Evolutionary conservation across 2,113 vertebrate genomes (phyloP), one percentile per base, ranked within the genome.

Genomic region (Albula goreensis): DNA sequence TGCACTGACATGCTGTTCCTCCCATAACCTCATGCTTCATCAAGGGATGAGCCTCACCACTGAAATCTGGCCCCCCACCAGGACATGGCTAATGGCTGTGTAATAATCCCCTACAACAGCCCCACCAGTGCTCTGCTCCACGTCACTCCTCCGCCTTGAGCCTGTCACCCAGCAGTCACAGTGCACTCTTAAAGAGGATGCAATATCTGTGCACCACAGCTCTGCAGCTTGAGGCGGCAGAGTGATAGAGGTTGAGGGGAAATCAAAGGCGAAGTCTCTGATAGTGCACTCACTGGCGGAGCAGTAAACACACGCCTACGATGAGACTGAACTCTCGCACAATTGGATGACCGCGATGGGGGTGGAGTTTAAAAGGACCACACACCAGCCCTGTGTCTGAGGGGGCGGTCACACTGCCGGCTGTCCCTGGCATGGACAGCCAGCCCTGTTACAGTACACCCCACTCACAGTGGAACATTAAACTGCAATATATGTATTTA

Each of bases 11-110:
- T 78, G 10, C 63, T 50, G 70, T 85, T 78, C 82, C 50, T 83
- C 85, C 87, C 79, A 66, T 87, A 79, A 88, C 82, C 81, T 86
- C 60, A 86, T 86, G 77, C 79, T 70, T 87, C 84, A 84, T 80
- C 41, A 84, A 79, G 70, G 79, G 48, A 82, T 84, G 49, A 78
- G 66, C 31, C 60, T 48, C 50, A 25, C 25, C 9, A 5, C 84
- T 81, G 77, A 83, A 81, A 85, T 80, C 74, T 83, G 60, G 77
- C 31, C 10, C 82, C n/a, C 48, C 53, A 17, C 19, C 8, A 53
- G 51, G 17, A 77, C 50, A 31, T 78, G 85, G 83, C 80, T 79
- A 81, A 60, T 51, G 56, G 80, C 53, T 85, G 84, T 89, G 60
- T 80, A 50, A 57, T 82, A 66, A 85, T 88, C 52, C 85, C 83